Conservation (phyloP, 2,888 invertebrate species). For the Odontothrips loti region DNA sequence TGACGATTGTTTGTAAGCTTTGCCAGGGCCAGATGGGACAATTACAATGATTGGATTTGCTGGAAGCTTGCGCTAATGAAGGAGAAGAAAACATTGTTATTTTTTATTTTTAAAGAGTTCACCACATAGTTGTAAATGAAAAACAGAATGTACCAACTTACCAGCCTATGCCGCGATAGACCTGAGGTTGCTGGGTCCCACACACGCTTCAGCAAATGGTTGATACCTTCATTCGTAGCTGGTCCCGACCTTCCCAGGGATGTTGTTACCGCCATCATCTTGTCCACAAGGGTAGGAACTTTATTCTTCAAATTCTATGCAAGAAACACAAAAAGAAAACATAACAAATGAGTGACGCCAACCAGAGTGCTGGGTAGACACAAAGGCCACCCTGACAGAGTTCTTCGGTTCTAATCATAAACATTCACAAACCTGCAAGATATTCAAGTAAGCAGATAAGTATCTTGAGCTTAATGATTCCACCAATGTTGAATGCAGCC, state of each 20-base stretch:
- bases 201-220: conserved; percentile 60
- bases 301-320: conserved; percentile 58
- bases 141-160: conserved; percentile 43
- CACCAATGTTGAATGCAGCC: conserved; percentile 69
- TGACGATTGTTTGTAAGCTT: conserved; percentile 47
- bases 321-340: conserved; percentile 33
- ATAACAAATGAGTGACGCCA: conserved; percentile 10
- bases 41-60: conserved; percentile 64
- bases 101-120: neutral
- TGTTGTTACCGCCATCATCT: conserved; percentile 60
- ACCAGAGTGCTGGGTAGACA: no score
- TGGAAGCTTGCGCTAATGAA: conserved; percentile 58
- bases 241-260: conserved; percentile 49
- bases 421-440: conserved; percentile 59
- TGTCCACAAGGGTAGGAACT: conserved; percentile 67
- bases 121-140: neutral
- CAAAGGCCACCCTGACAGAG: no score
- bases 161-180: conserved; percentile 43
- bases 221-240: conserved; percentile 60
- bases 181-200: conserved; percentile 68
- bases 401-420: neutral
- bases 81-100: conserved; percentile 30
- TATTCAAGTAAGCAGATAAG: conserved; percentile 69
- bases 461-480: conserved; percentile 59
- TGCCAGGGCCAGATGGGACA: conserved; percentile 52